phyloP scores from a whole-genome alignment of 2,113 vertebrate genomes.

The Pandion haliaetus region DNA sequence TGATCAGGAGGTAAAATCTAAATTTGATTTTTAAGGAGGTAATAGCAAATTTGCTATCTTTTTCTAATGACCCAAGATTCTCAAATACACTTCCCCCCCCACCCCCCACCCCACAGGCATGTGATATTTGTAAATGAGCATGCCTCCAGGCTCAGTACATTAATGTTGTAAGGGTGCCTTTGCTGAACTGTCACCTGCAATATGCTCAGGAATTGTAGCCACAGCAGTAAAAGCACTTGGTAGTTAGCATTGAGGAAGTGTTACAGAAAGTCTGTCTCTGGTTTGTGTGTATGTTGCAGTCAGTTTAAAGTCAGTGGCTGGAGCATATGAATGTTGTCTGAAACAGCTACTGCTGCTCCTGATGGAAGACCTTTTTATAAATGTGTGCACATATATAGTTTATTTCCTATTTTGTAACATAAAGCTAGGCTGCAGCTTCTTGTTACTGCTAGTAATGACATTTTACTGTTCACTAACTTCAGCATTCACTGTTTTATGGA shows the following conservation, averaged over 20 bases:
- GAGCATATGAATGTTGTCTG: not conserved
- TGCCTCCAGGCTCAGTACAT: not conserved
- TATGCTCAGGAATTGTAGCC: not conserved
- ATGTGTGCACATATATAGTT: not conserved
- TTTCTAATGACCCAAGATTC: not conserved
- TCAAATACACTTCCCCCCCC: not conserved
- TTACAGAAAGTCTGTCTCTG: not conserved
- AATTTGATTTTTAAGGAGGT: not conserved
- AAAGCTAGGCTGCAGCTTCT: not conserved
- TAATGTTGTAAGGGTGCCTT: not conserved
- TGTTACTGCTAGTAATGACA: not conserved
- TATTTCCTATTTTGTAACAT: not conserved
- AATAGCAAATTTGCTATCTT: not conserved
- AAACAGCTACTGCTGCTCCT: not conserved
- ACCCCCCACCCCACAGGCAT: rapidly evolving
- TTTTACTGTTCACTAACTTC: not conserved
- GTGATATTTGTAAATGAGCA: not conserved
- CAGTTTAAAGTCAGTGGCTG: not conserved
- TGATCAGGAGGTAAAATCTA: too few species aligned
- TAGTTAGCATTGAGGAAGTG: not conserved
- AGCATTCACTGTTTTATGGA: not conserved
- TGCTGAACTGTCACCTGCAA: not conserved
- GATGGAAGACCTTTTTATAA: not conserved
- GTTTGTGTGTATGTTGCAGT: not conserved
- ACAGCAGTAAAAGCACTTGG: not conserved